Evolutionary conservation across 2,797 vertebrate species (phyloP), one percentile per base, ranked within the genome.

Genomic region (Spinibarbus caldwelli): DNA sequence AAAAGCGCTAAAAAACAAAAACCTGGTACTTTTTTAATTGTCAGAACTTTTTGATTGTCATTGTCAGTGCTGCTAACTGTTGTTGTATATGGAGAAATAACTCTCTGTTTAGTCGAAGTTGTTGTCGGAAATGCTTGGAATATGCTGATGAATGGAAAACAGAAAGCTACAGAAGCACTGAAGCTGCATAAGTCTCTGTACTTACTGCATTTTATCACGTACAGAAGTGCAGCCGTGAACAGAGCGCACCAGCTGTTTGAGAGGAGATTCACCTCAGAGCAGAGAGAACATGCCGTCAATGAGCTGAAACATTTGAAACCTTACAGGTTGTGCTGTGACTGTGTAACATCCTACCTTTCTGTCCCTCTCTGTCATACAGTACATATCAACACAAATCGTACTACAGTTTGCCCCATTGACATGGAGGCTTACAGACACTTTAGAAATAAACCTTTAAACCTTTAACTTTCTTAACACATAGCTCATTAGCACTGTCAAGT

Each of bases 401-500:
- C 6, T 26, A 26, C 31, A 64, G 68, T 26, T 81, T 29, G 21
- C 19, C 23, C 14, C 5, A 9, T 17, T 70, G 54, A 66, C 14
- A 45, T 29, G 17, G 67, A 79, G 31, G 21, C 66, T 38, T 87
- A 68, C 36, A 45, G 85, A 7, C 34, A 67, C 75, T 52, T 19
- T 41, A 14, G 59, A 57, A 80, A 84, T 80, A 84, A 75, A 75
- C 64, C 57, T 38, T 64, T 80, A 82, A 78, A 73, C 52, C 68
- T 81, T 83, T 93, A 91, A 93, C 86, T 86, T 72, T 89, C 90
- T 93, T 93, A 94, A 62, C 88, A 21, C 81, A 66, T 19, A 34
- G 68, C 89, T 86, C 72, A 88, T 93, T 91, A 92, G 80, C 80
- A 29, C 36, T 9, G 23, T 4, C 47, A 2, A 85, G 36, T 68